A percentile compares a stretch with the other conserved stretches of the same genome.
Evolutionary conservation across 1,140 invertebrate genomes (phyloP).

Genomic region (Rhyzopertha dominica): DNA sequence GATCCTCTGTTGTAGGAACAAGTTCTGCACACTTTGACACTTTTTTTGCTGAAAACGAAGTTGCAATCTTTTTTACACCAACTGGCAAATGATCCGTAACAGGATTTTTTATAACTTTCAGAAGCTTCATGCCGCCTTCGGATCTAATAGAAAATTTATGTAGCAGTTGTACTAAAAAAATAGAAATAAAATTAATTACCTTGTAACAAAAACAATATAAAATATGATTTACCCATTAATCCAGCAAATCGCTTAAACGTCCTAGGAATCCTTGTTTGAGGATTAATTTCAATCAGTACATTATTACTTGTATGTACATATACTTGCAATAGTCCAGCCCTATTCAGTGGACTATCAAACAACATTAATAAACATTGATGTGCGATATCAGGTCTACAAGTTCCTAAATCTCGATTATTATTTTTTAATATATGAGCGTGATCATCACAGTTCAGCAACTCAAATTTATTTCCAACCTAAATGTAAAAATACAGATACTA

Average conservation of each 20-base stretch:
- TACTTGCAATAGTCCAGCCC: constrained; percentile 84
- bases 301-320: constrained; percentile 94
- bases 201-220: background rate
- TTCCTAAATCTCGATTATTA: constrained; percentile 76
- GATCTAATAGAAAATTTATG: constrained; percentile 92
- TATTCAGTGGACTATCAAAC: constrained; percentile 92
- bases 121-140: constrained; percentile 82
- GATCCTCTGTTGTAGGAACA: constrained; percentile 73
- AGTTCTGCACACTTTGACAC: constrained; percentile 73
- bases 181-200: constrained; percentile 14
- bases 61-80: constrained; percentile 85
- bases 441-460: constrained; percentile 92
- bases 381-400: constrained; percentile 88
- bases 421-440: constrained; percentile 80
- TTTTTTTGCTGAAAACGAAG: constrained; percentile 82
- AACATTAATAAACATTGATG: constrained; percentile 96
- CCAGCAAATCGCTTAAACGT: constrained; percentile 98
- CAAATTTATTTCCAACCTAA: constrained; percentile 81
- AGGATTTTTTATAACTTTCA: constrained; percentile 98
- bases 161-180: constrained; percentile 81
- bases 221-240: constrained; percentile 75
- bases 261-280: constrained; percentile 95
- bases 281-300: constrained; percentile 97
- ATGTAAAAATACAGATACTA: constrained; percentile 25
- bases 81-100: constrained; percentile 92